Base-by-base conservation (phyloP, 2,888 invertebrate genomes). In the Augochlorella aurata region DNA sequence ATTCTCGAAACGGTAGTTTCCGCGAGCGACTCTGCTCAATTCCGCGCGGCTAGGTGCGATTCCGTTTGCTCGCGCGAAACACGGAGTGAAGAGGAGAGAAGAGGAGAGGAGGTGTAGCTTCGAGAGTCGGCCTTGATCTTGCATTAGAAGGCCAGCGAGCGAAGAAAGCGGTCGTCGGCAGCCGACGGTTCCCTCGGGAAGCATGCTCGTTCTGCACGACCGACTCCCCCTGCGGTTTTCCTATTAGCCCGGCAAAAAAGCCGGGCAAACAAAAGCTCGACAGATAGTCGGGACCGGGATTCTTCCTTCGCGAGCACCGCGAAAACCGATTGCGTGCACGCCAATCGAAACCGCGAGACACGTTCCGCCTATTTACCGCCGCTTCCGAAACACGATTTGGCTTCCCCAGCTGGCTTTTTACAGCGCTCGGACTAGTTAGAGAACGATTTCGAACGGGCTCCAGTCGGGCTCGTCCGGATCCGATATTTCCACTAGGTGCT, bases 181-280 rank as follows among this genome's bases (percentile, higher is more conserved):
- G 72, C 38, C 4, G 49, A 47, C 44, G 75, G 58, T 79, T 78
- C 58, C 52, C 58, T 69, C 45, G 66, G 70, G 81, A 81, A 75
- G 75, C 5, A 47, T 9, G 29, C 71, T 72, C 71, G 81, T 79
- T 75, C 63, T 12, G 73, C 67, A 71, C 45, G 54, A 73, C 24
- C 73, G 66, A 14, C 10, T 72, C 44, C 12, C n/a, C 66, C n/a
- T 69, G 77, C 70, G 81, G 81, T 83, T 83, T 82, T 72, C 81
- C 77, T 68, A 74, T 74, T 50, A 74, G 49, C 24, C 9, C 14
- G 24, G 44, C 68, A 74, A 77, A 81, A 83, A 81, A 81, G 29
- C 24, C 68, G 68, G n/a, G 65, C 72, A 83, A 77, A 81, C 75
- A 79, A 79, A 63, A 82, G 29, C 52, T 65, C 63, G 38, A 65